These are phyloP conservation scores for Trichogramma dendrolimi DNA, from an alignment of 2,888 invertebrate species.

Conservation along the genomic window DNA sequence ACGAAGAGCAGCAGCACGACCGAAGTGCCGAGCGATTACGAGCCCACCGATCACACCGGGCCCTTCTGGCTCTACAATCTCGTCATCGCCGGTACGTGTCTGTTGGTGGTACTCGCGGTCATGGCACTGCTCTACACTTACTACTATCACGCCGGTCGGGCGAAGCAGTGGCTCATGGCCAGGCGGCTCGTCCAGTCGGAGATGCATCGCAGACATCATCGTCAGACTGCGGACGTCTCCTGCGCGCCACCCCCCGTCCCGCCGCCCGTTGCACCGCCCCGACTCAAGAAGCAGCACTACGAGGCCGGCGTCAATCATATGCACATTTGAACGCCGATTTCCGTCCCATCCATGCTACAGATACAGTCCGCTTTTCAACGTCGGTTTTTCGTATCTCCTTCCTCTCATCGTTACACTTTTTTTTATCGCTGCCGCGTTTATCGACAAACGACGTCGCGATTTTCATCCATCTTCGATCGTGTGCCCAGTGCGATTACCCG, in stretches of 20 bases:
- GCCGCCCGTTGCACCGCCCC: constrained; percentile 48
- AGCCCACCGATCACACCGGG: constrained; percentile 48
- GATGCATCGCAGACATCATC: background rate
- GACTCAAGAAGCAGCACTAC: constrained; percentile 42
- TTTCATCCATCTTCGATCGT: too few relatives aligned
- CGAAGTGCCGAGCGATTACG: constrained; percentile 55
- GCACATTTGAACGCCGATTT: background rate
- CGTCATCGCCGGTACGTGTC: constrained; percentile 62
- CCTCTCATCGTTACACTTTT: too few relatives aligned
- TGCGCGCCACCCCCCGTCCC: too few relatives aligned
- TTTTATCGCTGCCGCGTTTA: too few relatives aligned
- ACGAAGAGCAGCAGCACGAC: constrained; percentile 51
- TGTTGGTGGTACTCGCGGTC: constrained; percentile 63
- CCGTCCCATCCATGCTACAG: background rate
- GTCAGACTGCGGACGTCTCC: background rate
- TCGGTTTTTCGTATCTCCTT: too few relatives aligned
- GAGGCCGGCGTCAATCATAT: constrained; percentile 19
- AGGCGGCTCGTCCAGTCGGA: constrained; percentile 35
- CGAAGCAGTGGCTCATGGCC: constrained; percentile 62
- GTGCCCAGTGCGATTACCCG: too few relatives aligned
- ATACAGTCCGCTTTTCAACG: too few relatives aligned
- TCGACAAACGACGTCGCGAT: too few relatives aligned
- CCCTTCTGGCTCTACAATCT: constrained; percentile 46
- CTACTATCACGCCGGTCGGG: constrained; percentile 69
- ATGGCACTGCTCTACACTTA: constrained; percentile 70